Base-by-base conservation (phyloP, 1,140 invertebrate genomes). In the Ostrea edulis region DNA sequence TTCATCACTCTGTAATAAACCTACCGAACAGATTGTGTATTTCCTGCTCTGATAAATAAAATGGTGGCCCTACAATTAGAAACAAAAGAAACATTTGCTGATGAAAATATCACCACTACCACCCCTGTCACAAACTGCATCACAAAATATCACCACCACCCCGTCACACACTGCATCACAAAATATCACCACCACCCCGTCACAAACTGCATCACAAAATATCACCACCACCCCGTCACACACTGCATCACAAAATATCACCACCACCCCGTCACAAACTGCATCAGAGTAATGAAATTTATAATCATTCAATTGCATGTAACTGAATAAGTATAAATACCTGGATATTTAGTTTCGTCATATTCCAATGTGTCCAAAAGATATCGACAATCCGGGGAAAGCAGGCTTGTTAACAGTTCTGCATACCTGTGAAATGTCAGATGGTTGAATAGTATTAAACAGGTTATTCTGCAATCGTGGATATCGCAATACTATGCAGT, bases 301-400 rank as follows among this genome's bases (percentile, higher is more conserved):
- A 29, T 77, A 17, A 77, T 77, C 17, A 20, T 77, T 44, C n/a
- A 44, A 0, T 11, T 12, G 20, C 14, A 25, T 22, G 11, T 82
- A 88, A 85, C 87, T 87, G 17, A 52, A 82, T 22, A 44, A 8
- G 12, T 12, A n/a, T 20, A 25, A 8, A 22, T 82, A 90, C 89
- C 89, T 87, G 17, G 52, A 82, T 68, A 87, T 82, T 87, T 81
- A 8, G 68, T 82, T 82, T 85, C 82, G 58, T 90, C 86, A 77
- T 89, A 90, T 53, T 87, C 58, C 7, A 88, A 54, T 14, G 84
- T 84, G 17, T 84, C 86, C 12, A 87, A 4, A 7, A 90, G 55
- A 77, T 90, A 89, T 14, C 44, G 86, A 85, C 88, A 89, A 22
- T 81, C 86, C 20, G 83, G 35, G 22, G 86, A 53, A 86, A 90